A percentile compares a stretch with the other conserved stretches of the same genome.
phyloP scores from a whole-genome alignment of 92 coral and sea anemone species.

The Palythoa grandiflora region DNA sequence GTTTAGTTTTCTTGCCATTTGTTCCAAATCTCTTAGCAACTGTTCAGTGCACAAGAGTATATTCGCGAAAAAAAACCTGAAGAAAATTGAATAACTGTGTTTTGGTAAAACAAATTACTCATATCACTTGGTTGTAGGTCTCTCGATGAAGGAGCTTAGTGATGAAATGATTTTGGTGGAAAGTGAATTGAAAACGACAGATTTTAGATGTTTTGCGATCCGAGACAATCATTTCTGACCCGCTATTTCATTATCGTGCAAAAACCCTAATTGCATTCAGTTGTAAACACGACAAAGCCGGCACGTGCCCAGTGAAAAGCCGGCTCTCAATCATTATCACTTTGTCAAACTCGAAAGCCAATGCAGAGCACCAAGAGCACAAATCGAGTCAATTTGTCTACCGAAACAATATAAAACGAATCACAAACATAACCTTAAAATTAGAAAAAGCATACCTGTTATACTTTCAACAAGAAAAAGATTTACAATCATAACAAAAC shows the following conservation, averaged over 20 bases:
- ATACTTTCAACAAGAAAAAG: conserved; percentile 16
- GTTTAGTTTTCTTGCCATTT: neutral
- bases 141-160: too few species aligned
- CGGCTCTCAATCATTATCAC: conserved; percentile 11
- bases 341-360: conserved; percentile 28
- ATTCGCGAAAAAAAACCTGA: too few species aligned
- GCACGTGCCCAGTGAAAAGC: conserved; percentile 76
- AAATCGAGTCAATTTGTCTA: neutral
- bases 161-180: neutral
- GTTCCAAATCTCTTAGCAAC: conserved; percentile 15
- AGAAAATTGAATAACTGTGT: too few species aligned
- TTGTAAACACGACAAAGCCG: conserved; percentile 72
- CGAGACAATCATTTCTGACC: neutral
- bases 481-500: conserved; percentile 41
- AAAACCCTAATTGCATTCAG: conserved; percentile 74
- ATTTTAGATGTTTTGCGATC: neutral
- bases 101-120: neutral
- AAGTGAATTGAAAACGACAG: neutral
- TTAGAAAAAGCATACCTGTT: conserved; percentile 22
- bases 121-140: too few species aligned
- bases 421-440: conserved; percentile 4
- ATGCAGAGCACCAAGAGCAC: neutral
- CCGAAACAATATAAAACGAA: neutral
- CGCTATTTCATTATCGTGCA: conserved; percentile 37
- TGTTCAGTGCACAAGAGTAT: neutral